Percentiles rank a stretch among this genome's conserved stretches.
phyloP scores from a whole-genome alignment of 2,113 vertebrate species.

The Muntiacus muntjak region DNA sequence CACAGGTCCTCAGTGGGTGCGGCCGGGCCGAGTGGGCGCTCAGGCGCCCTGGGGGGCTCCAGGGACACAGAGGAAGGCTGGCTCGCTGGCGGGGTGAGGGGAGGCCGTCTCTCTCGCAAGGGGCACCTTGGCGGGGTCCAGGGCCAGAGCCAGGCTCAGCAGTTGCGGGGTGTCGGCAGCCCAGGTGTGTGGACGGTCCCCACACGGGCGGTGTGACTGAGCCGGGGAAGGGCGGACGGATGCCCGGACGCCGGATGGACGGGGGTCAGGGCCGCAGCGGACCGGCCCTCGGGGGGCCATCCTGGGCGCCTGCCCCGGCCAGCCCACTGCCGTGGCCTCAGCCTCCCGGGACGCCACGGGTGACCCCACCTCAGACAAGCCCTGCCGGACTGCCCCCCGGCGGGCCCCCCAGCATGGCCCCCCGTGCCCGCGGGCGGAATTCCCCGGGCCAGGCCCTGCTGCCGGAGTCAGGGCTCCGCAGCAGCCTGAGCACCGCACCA shows the following conservation, averaged over 20 bases:
- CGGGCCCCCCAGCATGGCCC: too few species aligned
- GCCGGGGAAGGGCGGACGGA: not conserved
- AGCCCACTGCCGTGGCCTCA: not conserved
- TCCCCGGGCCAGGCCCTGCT: not conserved
- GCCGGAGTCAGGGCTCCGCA: rapidly evolving
- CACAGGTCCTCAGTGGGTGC: not conserved
- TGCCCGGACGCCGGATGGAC: too few species aligned
- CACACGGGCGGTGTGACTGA: not conserved
- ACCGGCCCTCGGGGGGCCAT: not conserved
- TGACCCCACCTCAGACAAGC: not conserved
- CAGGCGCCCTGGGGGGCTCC: not conserved
- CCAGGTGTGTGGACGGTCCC: rapidly evolving
- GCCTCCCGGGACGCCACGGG: not conserved
- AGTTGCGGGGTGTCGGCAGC: rapidly evolving
- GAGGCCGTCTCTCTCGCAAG: not conserved
- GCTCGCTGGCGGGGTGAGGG: not conserved
- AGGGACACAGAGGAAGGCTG: not conserved
- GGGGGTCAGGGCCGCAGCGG: not conserved
- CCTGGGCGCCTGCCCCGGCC: too few species aligned
- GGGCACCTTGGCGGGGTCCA: not conserved
- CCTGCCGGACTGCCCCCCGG: too few species aligned
- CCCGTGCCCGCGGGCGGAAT: not conserved
- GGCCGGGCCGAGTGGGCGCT: not conserved
- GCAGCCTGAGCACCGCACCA: rapidly evolving
- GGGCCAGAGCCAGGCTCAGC: not conserved